Conservation (phyloP, 2,797 vertebrate genomes). For the Intellagama lesueurii region DNA sequence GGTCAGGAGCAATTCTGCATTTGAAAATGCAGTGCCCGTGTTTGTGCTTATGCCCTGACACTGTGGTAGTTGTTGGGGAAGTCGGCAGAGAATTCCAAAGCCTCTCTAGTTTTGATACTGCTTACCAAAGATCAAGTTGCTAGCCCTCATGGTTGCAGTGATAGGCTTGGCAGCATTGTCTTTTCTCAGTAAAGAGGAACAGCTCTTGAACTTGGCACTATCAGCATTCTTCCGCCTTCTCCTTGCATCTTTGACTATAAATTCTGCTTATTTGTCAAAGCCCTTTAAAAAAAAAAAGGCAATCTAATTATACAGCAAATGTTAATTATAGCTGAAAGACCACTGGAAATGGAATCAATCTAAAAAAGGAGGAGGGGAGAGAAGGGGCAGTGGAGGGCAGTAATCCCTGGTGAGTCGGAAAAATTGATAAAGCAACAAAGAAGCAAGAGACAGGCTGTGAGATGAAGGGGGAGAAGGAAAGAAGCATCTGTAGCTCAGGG, state of each 20-base stretch:
- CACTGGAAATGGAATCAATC: slow-evolving; percentile 63
- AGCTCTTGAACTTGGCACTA: not conserved
- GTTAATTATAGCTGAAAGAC: slow-evolving; percentile 73
- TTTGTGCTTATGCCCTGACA: not conserved
- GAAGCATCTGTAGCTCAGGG: not conserved
- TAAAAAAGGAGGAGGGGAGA: slow-evolving; percentile 9
- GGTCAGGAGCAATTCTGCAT: not conserved
- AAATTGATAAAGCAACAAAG: slow-evolving; percentile 24
- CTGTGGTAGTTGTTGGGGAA: not conserved
- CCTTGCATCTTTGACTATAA: slow-evolving; percentile 26
- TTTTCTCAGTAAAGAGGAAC: not conserved
- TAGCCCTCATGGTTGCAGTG: not conserved
- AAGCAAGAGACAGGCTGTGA: not conserved
- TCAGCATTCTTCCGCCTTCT: slow-evolving; percentile 29
- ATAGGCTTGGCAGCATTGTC: not conserved
- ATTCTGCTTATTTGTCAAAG: slow-evolving; percentile 58
- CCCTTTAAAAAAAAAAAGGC: slow-evolving; percentile 69
- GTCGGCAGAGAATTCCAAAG: not conserved
- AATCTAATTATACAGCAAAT: slow-evolving; percentile 71
- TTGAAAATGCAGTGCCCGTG: too few species aligned
- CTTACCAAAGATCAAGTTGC: not conserved
- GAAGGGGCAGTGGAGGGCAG: not conserved
- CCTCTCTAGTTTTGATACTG: not conserved
- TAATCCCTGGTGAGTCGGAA: slow-evolving; percentile 46
- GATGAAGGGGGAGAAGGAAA: not conserved